These are phyloP conservation scores for Hydropsyche betteni DNA, from an alignment of 2,888 invertebrate genomes.

Conservation along the genomic window DNA sequence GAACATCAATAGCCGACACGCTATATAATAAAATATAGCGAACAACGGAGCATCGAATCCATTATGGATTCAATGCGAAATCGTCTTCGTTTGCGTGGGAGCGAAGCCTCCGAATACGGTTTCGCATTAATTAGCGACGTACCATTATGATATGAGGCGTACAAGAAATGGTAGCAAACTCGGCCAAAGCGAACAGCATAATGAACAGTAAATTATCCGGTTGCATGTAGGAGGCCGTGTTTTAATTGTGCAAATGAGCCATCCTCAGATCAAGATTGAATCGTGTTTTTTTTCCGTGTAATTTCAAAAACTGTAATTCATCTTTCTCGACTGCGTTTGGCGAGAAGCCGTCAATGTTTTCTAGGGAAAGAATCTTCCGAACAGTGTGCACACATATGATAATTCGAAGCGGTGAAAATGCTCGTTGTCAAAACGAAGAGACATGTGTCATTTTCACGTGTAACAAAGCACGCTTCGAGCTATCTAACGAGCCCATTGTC, in stretches of 20 bases:
- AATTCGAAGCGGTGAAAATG: slow-evolving; percentile 28
- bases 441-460: slow-evolving; percentile 36
- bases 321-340: too few relatives aligned
- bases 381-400: not conserved
- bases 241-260: slow-evolving; percentile 19
- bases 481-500: slow-evolving; percentile 38
- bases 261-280: not conserved
- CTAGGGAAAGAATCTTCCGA: not conserved
- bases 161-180: too few relatives aligned
- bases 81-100: too few relatives aligned
- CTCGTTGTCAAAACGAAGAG: slow-evolving; percentile 16
- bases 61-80: too few relatives aligned
- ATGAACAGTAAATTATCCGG: slow-evolving; percentile 31
- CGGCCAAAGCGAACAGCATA: slow-evolving; percentile 3
- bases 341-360: too few relatives aligned
- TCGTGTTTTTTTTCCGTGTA: not conserved
- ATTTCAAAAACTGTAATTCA: not conserved
- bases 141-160: too few relatives aligned
- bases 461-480: not conserved
- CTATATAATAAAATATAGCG: too few relatives aligned
- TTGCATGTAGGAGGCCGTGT: slow-evolving; percentile 2
- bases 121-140: too few relatives aligned
- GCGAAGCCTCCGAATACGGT: too few relatives aligned
- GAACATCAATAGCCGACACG: too few relatives aligned
- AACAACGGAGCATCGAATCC: too few relatives aligned